Conservation (phyloP, 1,140 invertebrate species). For the Trichonephila clavipes region DNA sequence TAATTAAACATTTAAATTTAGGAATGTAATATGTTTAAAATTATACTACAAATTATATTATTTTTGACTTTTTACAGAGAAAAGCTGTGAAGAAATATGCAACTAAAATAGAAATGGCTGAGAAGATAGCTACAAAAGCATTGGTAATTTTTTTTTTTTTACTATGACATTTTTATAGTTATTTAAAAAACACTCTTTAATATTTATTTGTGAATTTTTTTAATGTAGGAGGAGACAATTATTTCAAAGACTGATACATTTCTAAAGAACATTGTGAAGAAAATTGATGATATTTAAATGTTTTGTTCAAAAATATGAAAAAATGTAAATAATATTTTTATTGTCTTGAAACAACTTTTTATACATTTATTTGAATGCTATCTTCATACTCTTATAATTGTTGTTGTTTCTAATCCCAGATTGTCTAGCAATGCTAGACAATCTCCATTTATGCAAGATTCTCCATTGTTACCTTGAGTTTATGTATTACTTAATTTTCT, state of each 20-base stretch:
- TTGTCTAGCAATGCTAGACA: too few relatives aligned
- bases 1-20: background rate
- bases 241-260: background rate
- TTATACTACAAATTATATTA: background rate
- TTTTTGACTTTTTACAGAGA: constrained; percentile 15
- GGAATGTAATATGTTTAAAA: background rate
- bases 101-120: background rate
- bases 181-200: background rate
- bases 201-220: background rate
- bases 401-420: too few relatives aligned
- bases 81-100: constrained; percentile 18
- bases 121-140: background rate
- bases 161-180: background rate
- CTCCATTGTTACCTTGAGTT: too few relatives aligned
- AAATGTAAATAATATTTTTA: background rate
- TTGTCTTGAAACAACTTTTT: too few relatives aligned
- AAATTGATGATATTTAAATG: background rate
- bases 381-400: too few relatives aligned
- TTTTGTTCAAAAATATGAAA: background rate
- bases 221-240: background rate
- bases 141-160: constrained; percentile 21
- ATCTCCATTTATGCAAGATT: too few relatives aligned
- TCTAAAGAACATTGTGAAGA: background rate
- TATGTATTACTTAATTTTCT: too few relatives aligned
- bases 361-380: too few relatives aligned